Conservation (phyloP, 2,797 vertebrate species). For the Esox lucius region DNA sequence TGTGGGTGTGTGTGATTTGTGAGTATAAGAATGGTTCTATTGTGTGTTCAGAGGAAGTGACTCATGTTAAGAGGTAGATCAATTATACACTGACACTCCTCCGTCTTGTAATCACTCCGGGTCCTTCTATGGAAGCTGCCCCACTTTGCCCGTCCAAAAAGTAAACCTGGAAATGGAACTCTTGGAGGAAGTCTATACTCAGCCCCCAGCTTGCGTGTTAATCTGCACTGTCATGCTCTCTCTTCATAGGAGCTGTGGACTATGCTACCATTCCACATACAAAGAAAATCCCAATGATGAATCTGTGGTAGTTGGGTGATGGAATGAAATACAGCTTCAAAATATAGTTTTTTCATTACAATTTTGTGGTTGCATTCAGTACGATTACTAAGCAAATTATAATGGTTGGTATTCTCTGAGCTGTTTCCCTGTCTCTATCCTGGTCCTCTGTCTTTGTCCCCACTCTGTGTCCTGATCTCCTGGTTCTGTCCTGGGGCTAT, state of each 20-base stretch:
- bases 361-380: too few species aligned
- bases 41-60: conserved; percentile 63
- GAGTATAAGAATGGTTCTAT: conserved; percentile 55
- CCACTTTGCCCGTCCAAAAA: conserved; percentile 5
- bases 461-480: conserved; percentile 49
- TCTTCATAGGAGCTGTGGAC: not conserved
- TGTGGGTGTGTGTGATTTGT: conserved; percentile 48
- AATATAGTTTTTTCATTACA: too few species aligned
- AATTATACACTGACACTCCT: conserved; percentile 53
- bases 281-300: too few species aligned
- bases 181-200: conserved; percentile 53
- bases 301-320: too few species aligned
- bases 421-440: conserved; percentile 51
- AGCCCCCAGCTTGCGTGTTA: not conserved
- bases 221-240: not conserved
- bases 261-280: not conserved
- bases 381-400: too few species aligned
- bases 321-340: too few species aligned
- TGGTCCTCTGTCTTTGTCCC: conserved; percentile 46
- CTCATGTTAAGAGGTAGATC: conserved; percentile 53
- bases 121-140: conserved; percentile 33
- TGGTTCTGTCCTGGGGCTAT: not conserved
- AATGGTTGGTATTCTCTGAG: too few species aligned
- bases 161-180: conserved; percentile 28
- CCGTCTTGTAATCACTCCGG: conserved; percentile 44